Evolutionary conservation across 2,113 vertebrate species (phyloP), one percentile per base, ranked within the genome.

Genomic region (Etheostoma cragini): DNA sequence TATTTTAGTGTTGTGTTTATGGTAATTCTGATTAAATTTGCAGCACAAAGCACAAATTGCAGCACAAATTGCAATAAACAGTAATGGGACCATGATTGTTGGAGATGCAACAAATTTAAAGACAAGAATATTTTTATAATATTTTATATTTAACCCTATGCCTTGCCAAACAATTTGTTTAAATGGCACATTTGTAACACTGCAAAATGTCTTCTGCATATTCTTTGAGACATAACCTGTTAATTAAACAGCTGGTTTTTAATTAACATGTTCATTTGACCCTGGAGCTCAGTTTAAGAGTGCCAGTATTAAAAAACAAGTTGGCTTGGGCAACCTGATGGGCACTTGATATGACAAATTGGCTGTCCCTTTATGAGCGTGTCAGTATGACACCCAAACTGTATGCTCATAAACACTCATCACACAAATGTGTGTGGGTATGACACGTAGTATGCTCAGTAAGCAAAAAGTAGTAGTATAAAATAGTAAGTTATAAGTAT

Each of bases 241-340:
- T 66, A 72, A 70, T 33, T 70, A 38, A 66, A 76, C 76, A 78
- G 76, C 61, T 6, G 0, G 71, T 52, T 83, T 86, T 83, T 79
- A 79, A 85, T 78, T 75, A 70, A 58, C 24, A 24, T 26, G 66
- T 83, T 61, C 53, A 86, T 87, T 76, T 64, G 57, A 66, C 71
- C 60, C 16, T 42, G 30, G 63, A 76, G 83, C 78, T 76, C 60
- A 24, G 21, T 68, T 78, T 47, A 61, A 78, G 67, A 54, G 19
- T 54, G 57, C 4, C 19, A 60, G 47, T 50, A 79, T 71, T 57
- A 73, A 81, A 80, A 83, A 61, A 24, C 30, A 60, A n/a, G 38
- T 58, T 54, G 56, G 61, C 66, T 21, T 42, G 6, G 45, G 26
- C 14, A 57, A 42, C 52, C 76, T 77, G 73, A 83, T 53, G 63